Conservation (phyloP, 2,113 vertebrate species). For the Arothron firmamentum region DNA sequence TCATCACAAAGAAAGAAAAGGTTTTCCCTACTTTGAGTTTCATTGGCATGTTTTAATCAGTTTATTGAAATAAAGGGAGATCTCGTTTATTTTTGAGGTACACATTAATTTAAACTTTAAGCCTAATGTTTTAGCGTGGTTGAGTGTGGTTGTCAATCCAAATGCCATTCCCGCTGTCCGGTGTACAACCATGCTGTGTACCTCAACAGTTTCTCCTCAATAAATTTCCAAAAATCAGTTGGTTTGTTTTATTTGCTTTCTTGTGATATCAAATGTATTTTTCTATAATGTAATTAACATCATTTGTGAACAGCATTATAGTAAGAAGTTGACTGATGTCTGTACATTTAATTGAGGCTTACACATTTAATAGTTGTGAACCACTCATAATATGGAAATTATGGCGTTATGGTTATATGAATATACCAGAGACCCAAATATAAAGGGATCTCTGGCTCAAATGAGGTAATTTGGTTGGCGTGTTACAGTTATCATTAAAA, state of each 20-base stretch:
- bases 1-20: constrained; percentile 37
- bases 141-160: constrained; percentile 55
- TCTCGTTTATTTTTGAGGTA: constrained; percentile 54
- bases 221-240: constrained; percentile 68
- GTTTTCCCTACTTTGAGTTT: constrained; percentile 28
- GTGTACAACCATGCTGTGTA: constrained; percentile 79
- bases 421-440: too few species aligned
- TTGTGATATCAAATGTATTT: not conserved
- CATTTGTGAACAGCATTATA: not conserved
- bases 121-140: constrained; percentile 42
- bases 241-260: not conserved
- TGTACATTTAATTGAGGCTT: too few species aligned
- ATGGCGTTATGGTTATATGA: too few species aligned
- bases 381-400: too few species aligned
- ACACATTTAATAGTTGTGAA: too few species aligned
- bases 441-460: too few species aligned
- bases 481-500: too few species aligned
- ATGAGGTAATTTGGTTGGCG: too few species aligned
- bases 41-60: constrained; percentile 37
- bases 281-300: not conserved
- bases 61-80: constrained; percentile 44
- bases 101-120: constrained; percentile 42
- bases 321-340: too few species aligned
- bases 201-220: constrained; percentile 79
- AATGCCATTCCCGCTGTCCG: constrained; percentile 41